A percentile compares a stretch with the other conserved stretches of the same genome.
phyloP scores from a whole-genome alignment of 2,113 vertebrate species.

The Stegostoma tigrinum region DNA sequence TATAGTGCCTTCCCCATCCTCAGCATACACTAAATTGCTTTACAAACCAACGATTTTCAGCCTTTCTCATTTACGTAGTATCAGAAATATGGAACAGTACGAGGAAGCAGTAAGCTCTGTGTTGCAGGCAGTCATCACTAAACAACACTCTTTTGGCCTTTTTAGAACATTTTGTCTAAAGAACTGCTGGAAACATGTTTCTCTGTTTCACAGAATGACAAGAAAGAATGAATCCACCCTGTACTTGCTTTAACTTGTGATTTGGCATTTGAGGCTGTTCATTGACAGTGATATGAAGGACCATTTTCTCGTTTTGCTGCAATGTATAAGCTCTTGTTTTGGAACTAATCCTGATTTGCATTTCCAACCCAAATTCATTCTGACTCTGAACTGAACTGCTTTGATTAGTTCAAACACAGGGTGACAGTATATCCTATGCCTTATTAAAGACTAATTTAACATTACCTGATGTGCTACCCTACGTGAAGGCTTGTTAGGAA shows the following conservation, averaged over 20 bases:
- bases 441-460: conserved; percentile 6
- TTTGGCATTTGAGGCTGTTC: not conserved
- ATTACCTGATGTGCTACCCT: not conserved
- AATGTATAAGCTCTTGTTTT: not conserved
- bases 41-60: not conserved
- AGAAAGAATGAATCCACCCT: not conserved
- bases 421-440: not conserved
- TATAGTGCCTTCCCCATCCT: not conserved
- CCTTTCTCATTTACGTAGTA: not conserved
- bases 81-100: not conserved
- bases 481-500: not conserved
- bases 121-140: not conserved
- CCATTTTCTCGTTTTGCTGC: not conserved
- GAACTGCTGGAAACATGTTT: not conserved
- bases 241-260: not conserved
- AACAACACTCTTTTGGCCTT: not conserved
- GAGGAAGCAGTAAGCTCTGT: not conserved
- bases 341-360: not conserved
- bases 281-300: not conserved
- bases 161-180: not conserved
- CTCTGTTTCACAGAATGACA: not conserved
- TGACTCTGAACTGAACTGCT: not conserved
- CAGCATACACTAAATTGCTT: not conserved
- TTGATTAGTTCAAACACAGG: not conserved
- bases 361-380: not conserved